A percentile compares a stretch with the other conserved stretches of the same genome.
phyloP scores from a whole-genome alignment of 2,888 invertebrate genomes.

The Cryptocheilus praepositus region DNA sequence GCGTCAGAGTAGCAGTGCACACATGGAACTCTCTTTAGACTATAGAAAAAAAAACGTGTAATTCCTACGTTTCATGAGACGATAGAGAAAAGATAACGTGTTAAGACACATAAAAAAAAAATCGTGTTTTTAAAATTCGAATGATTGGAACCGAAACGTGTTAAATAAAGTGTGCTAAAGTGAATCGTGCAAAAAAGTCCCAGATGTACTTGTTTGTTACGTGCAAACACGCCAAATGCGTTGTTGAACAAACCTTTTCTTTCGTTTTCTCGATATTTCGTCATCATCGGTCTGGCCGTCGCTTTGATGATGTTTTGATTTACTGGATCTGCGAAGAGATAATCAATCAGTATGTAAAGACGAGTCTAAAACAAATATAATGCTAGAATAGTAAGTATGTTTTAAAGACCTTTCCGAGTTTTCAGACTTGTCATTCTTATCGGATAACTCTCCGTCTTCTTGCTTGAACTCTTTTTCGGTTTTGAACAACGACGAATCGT shows the following conservation, averaged over 20 bases:
- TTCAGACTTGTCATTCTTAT: conserved; percentile 65
- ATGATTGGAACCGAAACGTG: no score
- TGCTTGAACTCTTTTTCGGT: conserved; percentile 65
- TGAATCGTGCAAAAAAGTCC: no score
- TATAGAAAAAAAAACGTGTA: no score
- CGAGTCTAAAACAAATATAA: not conserved
- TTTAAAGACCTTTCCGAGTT: conserved; percentile 63
- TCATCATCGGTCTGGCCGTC: conserved; percentile 71
- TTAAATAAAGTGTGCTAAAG: no score
- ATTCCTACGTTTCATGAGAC: no score
- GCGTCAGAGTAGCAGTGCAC: no score
- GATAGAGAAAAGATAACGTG: no score
- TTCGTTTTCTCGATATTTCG: conserved; percentile 65
- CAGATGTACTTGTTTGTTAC: no score
- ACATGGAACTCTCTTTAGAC: no score
- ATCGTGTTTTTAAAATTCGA: no score
- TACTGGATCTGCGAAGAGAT: conserved; percentile 56
- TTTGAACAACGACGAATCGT: conserved; percentile 60
- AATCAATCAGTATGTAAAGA: not conserved
- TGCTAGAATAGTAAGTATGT: conserved; percentile 3
- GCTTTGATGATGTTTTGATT: conserved; percentile 62
- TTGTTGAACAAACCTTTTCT: conserved; percentile 59
- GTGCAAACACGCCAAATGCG: no score
- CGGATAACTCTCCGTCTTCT: conserved; percentile 67
- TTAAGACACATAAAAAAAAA: no score